Percentiles rank a stretch among this genome's conserved stretches.
These are phyloP conservation scores for Xiphorhynchus elegans DNA, from an alignment of 2,113 vertebrate species.

Conservation along the genomic window DNA sequence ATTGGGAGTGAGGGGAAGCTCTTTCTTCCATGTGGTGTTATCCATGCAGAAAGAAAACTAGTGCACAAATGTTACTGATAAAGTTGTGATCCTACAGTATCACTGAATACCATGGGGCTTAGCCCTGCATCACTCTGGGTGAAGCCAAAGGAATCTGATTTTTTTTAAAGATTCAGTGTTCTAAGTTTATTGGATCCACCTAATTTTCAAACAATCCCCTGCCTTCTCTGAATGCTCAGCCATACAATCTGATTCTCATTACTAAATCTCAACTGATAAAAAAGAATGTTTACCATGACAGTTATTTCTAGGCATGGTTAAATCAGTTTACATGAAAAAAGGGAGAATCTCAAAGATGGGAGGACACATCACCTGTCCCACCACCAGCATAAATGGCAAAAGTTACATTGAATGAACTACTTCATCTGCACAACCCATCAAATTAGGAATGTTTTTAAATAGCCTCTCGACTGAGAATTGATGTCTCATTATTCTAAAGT, in stretches of 20 bases:
- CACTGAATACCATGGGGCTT: background rate
- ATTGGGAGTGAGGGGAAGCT: background rate
- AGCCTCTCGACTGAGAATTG: slow-evolving; percentile 41
- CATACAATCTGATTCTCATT: background rate
- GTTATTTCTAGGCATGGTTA: background rate
- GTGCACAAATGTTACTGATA: background rate
- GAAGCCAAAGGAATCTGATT: background rate
- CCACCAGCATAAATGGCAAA: background rate
- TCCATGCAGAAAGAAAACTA: background rate
- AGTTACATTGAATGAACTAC: slow-evolving; percentile 14
- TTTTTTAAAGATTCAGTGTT: background rate
- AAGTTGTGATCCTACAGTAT: background rate
- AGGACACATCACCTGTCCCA: background rate
- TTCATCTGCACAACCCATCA: background rate
- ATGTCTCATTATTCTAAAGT: slow-evolving; percentile 48
- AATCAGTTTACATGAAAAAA: background rate
- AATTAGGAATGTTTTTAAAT: slow-evolving; percentile 43
- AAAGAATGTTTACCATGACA: background rate
- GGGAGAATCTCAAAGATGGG: background rate
- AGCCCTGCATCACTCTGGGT: background rate
- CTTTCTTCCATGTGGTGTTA: background rate
- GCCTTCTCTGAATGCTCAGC: background rate
- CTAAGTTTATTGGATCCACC: background rate
- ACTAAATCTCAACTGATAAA: background rate
- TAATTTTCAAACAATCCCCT: background rate